Base-by-base conservation (phyloP, 2,797 vertebrate genomes). In the Synanceia verrucosa region DNA sequence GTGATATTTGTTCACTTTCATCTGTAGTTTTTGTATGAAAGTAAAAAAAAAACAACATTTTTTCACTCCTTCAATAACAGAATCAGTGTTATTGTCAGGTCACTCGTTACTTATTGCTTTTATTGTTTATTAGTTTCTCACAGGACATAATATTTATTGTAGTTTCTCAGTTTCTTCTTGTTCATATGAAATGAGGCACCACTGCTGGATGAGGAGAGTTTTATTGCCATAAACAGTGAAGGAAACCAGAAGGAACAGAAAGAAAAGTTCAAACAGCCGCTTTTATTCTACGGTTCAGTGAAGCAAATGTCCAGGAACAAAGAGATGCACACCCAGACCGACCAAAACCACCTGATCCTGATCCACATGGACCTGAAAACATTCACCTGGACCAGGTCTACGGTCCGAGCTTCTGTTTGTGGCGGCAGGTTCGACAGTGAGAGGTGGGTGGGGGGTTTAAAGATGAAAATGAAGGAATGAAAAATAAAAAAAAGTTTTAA, bases 191-290 rank as follows among this genome's bases (percentile, higher is more conserved):
- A n/a, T n/a, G n/a, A n/a, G n/a, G n/a, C n/a, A 39, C 5, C 12
- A 39, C 12, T 70, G 76, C 71, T 73, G 80, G 84, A 86, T 80
- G 65, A 89, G 61, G 70, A 77, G 73, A 86, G 70, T 86, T 94
- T 95, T 95, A 95, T 94, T 95, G 94, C 94, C 92, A 91, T 93
- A 86, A 93, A 92, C 92, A 87, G 87, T 93, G 89, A 88, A 90
- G 82, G 89, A 89, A 89, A 92, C 84, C 70, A 88, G 87, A 89
- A 48, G 7, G 5, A 72, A 50, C 21, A 57, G 48, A 53, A 86
- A 77, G 7, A 66, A 56, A 65, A 70, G 65, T 79, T 83, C 72
- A 87, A 93, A 92, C 89, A 90, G 89, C 84, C 59, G 78, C 74
- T 91, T 81, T 75, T 86, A 48, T 80, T 87, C 85, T 88, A 86